Base-by-base conservation (phyloP, 2,113 vertebrate species). In the Lipophrys pholis region DNA sequence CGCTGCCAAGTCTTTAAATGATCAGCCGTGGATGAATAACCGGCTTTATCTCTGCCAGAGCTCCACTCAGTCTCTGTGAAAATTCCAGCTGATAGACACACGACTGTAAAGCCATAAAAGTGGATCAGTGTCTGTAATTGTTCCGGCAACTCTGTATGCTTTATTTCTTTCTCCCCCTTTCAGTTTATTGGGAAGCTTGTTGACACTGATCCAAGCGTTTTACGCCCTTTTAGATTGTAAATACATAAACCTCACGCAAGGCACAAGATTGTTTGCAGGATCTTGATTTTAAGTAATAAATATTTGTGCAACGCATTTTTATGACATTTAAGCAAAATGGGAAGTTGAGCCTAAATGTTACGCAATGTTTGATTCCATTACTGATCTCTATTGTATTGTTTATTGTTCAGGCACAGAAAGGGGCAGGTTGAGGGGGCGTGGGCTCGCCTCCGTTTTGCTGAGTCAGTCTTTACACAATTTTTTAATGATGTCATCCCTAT, bases 31-130 rank as follows among this genome's bases (percentile, higher is more conserved):
- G 36, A 41, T 78, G 43, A 81, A 50, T 60, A 72, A 58, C 35
- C 14, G 2, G 11, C 36, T 66, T 67, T 62, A 58, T 75, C 40
- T 73, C 15, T 38, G 59, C 60, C 55, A 59, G 54, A 39, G 2
- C 11, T 52, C 12, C 41, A 51, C 7, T 55, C 40, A 55, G 42
- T 35, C 54, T 63, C 16, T 48, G 12, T 21, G 48, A 30, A 30
- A 30, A 30, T 30, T 30, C 21, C 21, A 50, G 62, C 65, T 46
- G 54, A 85, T 42, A 55, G 46, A 59, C 56, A 43, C 16, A 7
- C 5, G 15, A 58, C 50, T 54, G 66, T 81, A 84, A 89, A 87
- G 74, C 60, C 63, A 81, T 87, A 87, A 87, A 76, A 68, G 15
- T 12, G 9, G 39, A 68, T 86, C 56, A 74, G 43, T 41, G 16